phyloP scores from a whole-genome alignment of 2,888 invertebrate species.

The Acleris laterana region DNA sequence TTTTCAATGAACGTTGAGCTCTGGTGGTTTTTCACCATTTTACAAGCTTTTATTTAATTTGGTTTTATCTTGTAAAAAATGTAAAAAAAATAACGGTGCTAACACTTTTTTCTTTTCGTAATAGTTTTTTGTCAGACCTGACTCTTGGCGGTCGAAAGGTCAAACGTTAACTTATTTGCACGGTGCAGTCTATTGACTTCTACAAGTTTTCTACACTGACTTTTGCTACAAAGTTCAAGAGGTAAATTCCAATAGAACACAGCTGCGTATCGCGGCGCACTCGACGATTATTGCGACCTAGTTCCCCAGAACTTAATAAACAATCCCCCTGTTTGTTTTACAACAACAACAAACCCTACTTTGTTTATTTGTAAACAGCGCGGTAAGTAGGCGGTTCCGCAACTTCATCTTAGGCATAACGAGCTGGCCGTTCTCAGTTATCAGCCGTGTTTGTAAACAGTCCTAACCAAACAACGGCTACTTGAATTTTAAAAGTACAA shows the following conservation, averaged over 20 bases:
- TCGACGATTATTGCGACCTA: conserved; percentile 36
- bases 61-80: too few species aligned
- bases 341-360: conserved; percentile 37
- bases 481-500: conserved; percentile 11
- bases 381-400: conserved; percentile 34
- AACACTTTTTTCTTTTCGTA: too few species aligned
- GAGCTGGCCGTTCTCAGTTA: conserved; percentile 19
- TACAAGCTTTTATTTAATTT: too few species aligned
- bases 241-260: conserved; percentile 40
- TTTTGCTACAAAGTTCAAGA: conserved; percentile 10
- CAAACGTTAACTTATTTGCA: background rate
- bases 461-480: conserved; percentile 12
- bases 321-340: conserved; percentile 37
- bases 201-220: conserved; percentile 8
- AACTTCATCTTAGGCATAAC: conserved; percentile 34
- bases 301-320: conserved; percentile 39
- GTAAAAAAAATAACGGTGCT: too few species aligned
- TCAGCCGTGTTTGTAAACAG: conserved; percentile 15
- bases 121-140: too few species aligned
- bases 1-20: too few species aligned
- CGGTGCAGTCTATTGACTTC: conserved; percentile 1
- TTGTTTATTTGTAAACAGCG: conserved; percentile 34
- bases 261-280: conserved; percentile 47
- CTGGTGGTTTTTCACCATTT: too few species aligned
- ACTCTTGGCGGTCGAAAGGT: background rate